Conservation (phyloP, 1,140 invertebrate genomes). For the Drosophila ironensis region DNA sequence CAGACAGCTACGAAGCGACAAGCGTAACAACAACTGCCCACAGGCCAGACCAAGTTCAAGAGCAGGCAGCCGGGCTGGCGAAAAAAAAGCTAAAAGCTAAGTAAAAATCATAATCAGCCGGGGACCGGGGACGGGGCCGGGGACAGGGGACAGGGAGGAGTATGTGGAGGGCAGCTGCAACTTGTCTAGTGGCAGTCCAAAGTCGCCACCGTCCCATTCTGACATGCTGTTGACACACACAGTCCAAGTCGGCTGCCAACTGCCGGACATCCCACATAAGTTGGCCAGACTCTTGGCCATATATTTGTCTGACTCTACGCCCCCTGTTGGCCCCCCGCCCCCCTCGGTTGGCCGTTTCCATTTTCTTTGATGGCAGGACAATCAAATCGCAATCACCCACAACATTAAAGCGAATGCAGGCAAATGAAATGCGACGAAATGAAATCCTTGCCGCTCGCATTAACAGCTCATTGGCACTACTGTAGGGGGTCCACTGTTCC, state of each 20-base stretch:
- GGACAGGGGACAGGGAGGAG: constrained; percentile 16
- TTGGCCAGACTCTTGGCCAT: constrained; percentile 48
- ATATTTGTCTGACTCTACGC: constrained; percentile 36
- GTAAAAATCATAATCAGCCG: constrained; percentile 39
- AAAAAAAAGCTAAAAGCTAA: constrained; percentile 9
- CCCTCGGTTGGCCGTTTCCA: background rate
- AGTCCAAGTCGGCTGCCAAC: constrained; percentile 61
- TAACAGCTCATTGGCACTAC: constrained; percentile 79
- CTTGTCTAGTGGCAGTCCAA: constrained; percentile 53
- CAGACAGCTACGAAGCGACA: constrained; percentile 61
- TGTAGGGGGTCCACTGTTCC: constrained; percentile 58
- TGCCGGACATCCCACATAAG: constrained; percentile 63
- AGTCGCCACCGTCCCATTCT: constrained; percentile 43
- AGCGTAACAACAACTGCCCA: constrained; percentile 77
- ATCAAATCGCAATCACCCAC: constrained; percentile 78
- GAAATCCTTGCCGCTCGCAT: constrained; percentile 78
- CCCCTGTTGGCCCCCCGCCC: background rate
- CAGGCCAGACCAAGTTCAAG: constrained; percentile 55
- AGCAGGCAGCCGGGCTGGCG: constrained; percentile 15
- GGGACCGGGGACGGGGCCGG: background rate
- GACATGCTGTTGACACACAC: constrained; percentile 76
- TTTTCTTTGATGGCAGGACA: constrained; percentile 33
- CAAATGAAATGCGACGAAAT: constrained; percentile 58
- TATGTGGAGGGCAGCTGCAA: constrained; percentile 4
- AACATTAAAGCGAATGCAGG: constrained; percentile 67